phyloP scores from a whole-genome alignment of 2,888 invertebrate species.

The Carcina quercana region DNA sequence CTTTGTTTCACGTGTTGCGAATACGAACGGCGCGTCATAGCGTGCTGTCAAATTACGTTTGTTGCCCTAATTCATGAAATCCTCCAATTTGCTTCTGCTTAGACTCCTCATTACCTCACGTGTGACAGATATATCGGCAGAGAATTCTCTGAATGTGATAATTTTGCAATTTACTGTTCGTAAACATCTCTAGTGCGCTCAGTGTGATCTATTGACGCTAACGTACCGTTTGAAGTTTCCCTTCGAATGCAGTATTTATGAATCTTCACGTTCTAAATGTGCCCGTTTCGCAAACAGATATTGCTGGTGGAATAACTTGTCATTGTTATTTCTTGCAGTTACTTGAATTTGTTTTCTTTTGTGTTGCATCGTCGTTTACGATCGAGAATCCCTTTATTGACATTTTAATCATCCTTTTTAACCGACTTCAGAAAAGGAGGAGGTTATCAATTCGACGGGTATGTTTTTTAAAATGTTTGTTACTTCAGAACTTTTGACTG shows the following conservation, averaged over 20 bases:
- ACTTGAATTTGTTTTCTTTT: too few species aligned
- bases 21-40: constrained; percentile 6
- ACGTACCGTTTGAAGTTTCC: constrained; percentile 27
- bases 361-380: too few species aligned
- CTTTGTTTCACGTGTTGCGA: constrained; percentile 5
- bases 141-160: constrained; percentile 30
- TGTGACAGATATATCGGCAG: constrained; percentile 47
- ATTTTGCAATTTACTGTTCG: constrained; percentile 17
- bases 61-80: constrained; percentile 28
- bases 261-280: too few species aligned
- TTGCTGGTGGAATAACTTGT: too few species aligned
- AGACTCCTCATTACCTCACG: constrained; percentile 37
- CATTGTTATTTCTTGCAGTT: too few species aligned
- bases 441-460: too few species aligned
- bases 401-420: too few species aligned
- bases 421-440: too few species aligned
- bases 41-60: constrained; percentile 11
- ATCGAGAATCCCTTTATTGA: too few species aligned
- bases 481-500: too few species aligned
- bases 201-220: constrained; percentile 27
- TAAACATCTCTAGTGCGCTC: constrained; percentile 14
- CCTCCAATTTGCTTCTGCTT: constrained; percentile 35
- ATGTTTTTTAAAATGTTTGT: too few species aligned
- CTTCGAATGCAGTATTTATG: constrained; percentile 3
- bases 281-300: too few species aligned